phyloP scores from a whole-genome alignment of 2,113 vertebrate species.

The Mobula birostris region DNA sequence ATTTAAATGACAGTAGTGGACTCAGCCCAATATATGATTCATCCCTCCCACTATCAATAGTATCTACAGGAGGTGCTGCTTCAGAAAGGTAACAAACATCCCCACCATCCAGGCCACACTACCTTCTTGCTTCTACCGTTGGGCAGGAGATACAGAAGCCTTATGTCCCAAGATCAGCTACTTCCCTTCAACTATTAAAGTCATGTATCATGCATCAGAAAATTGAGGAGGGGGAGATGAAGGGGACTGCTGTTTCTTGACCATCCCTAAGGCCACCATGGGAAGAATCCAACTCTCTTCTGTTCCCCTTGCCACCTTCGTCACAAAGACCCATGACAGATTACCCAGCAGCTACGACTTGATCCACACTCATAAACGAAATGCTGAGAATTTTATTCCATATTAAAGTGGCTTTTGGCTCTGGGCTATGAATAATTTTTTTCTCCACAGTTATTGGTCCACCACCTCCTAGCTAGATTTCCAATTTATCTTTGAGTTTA shows the following conservation, averaged over 20 bases:
- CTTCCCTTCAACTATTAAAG: no score
- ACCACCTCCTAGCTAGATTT: slow-evolving; percentile 28
- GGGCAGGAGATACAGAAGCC: no score
- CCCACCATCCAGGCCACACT: no score
- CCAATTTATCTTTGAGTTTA: slow-evolving; percentile 32
- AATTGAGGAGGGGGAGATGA: background rate
- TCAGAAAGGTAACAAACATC: no score
- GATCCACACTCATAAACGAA: background rate
- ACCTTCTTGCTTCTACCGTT: no score
- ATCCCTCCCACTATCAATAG: no score
- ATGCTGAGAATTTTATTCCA: slow-evolving; percentile 23
- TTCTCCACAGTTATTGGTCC: slow-evolving; percentile 15
- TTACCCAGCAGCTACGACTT: background rate
- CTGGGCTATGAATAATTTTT: slow-evolving; percentile 22
- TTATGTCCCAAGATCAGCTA: no score
- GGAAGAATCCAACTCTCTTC: background rate
- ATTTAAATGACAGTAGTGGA: background rate
- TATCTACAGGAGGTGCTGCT: no score
- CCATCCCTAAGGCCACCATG: background rate
- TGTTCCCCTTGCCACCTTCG: background rate
- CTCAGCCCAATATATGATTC: no score
- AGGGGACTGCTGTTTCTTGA: no score
- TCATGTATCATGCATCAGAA: no score
- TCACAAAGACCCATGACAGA: background rate
- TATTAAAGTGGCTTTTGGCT: background rate